Percentiles rank a stretch among this genome's conserved stretches.
Conservation (phyloP, 1,140 invertebrate species). For the Drosophila paulistorum region DNA sequence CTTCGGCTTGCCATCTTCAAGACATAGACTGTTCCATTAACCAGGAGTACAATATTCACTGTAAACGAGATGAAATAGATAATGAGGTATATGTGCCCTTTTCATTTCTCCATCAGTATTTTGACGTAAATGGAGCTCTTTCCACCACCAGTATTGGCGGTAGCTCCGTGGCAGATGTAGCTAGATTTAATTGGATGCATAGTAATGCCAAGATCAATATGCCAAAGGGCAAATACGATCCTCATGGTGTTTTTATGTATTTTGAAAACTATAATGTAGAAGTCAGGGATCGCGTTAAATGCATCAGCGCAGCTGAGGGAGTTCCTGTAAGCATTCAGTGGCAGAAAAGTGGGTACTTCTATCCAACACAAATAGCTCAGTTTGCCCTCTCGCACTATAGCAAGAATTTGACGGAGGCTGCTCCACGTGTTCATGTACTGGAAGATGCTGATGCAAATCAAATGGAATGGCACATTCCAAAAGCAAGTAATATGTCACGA, state of each 20-base stretch:
- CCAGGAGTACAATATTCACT: constrained; percentile 92
- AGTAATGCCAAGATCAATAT: constrained; percentile 96
- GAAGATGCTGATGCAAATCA: constrained; percentile 90
- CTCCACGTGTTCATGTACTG: constrained; percentile 86
- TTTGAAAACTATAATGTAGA: constrained; percentile 99
- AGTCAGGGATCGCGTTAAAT: constrained; percentile 95
- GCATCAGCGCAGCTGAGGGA: constrained; percentile 95
- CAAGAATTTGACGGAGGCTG: constrained; percentile 93
- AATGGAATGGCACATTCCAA: constrained; percentile 87
- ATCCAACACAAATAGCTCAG: constrained; percentile 99
- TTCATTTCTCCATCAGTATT: constrained; percentile 96
- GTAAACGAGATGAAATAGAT: constrained; percentile 91
- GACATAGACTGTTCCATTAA: constrained; percentile 96
- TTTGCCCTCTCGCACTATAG: constrained; percentile 98
- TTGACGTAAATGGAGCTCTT: constrained; percentile 89
- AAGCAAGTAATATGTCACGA: constrained; percentile 86
- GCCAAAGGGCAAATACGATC: constrained; percentile 94
- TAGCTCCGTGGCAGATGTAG: constrained; percentile 73
- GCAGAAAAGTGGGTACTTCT: constrained; percentile 96
- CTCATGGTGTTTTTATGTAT: constrained; percentile 95
- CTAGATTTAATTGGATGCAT: constrained; percentile 96
- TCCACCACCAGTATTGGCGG: constrained; percentile 29
- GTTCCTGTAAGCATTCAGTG: constrained; percentile 98
- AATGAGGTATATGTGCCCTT: constrained; percentile 96
- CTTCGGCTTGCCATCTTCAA: constrained; percentile 81